These are phyloP conservation scores for Oryzias celebensis DNA, from an alignment of 2,113 vertebrate species.

Conservation along the genomic window DNA sequence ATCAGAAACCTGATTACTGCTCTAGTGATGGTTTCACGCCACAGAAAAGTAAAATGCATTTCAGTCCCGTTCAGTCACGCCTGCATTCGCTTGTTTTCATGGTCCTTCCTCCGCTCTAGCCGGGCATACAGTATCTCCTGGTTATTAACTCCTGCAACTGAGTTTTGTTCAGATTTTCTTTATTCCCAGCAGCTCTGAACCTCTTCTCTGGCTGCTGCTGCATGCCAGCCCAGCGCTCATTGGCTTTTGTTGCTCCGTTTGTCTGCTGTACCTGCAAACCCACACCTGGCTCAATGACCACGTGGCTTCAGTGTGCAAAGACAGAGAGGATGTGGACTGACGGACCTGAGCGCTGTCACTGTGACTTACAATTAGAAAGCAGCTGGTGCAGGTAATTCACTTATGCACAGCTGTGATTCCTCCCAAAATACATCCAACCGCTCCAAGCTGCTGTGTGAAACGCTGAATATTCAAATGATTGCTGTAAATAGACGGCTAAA, in stretches of 20 bases:
- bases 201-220: not conserved
- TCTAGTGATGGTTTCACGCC: too few species aligned
- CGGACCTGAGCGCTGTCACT: constrained; percentile 14
- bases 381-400: constrained; percentile 44
- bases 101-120: too few species aligned
- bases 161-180: not conserved
- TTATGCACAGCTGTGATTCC: constrained; percentile 15
- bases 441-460: constrained; percentile 7
- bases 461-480: constrained; percentile 49
- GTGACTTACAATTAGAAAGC: constrained; percentile 27
- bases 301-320: too few species aligned
- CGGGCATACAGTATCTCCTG: too few species aligned
- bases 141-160: too few species aligned
- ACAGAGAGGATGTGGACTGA: not conserved
- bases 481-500: constrained; percentile 71
- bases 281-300: not conserved
- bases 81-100: too few species aligned
- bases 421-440: constrained; percentile 49
- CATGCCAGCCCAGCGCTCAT: not conserved
- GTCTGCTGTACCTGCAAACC: not conserved
- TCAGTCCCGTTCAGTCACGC: too few species aligned
- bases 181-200: not conserved
- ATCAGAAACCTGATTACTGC: too few species aligned
- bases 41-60: too few species aligned
- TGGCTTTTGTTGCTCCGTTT: not conserved